Evolutionary conservation across 2,888 invertebrate species (phyloP).

Genomic region (Tethea ocularis): DNA sequence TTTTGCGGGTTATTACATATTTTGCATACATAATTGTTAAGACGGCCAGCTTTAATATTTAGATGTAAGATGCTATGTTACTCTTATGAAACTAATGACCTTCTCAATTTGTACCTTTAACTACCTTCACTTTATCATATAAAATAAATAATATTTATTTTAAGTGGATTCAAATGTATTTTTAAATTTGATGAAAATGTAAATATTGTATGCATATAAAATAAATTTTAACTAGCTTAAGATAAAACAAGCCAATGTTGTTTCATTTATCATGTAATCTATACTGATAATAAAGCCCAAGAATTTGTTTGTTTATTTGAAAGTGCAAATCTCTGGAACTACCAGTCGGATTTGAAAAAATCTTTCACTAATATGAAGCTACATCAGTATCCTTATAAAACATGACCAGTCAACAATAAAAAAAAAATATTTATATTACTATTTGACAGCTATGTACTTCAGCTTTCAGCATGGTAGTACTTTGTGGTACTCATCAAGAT

Average conservation of each 20-base stretch:
- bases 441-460: too few species aligned
- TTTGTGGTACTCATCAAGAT: too few species aligned
- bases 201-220: slow-evolving; percentile 35
- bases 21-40: slow-evolving; percentile 61
- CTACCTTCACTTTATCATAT: not conserved
- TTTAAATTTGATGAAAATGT: slow-evolving; percentile 26
- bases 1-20: slow-evolving; percentile 70
- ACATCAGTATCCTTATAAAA: too few species aligned
- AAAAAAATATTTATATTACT: too few species aligned
- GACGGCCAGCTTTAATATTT: slow-evolving; percentile 65
- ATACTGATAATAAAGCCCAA: too few species aligned
- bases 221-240: slow-evolving; percentile 65
- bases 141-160: too few species aligned
- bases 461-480: too few species aligned
- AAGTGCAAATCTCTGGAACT: too few species aligned
- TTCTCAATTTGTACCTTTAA: not conserved
- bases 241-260: slow-evolving; percentile 14
- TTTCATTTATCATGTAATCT: not conserved
- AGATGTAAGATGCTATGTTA: slow-evolving; percentile 49
- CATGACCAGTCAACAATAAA: too few species aligned
- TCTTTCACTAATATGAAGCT: too few species aligned
- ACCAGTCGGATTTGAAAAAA: too few species aligned
- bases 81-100: not conserved
- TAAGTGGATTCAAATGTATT: slow-evolving; percentile 6
- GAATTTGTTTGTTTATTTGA: too few species aligned